These are phyloP conservation scores for Microplitis deprimator DNA, from an alignment of 2,888 invertebrate species.

Conservation along the genomic window DNA sequence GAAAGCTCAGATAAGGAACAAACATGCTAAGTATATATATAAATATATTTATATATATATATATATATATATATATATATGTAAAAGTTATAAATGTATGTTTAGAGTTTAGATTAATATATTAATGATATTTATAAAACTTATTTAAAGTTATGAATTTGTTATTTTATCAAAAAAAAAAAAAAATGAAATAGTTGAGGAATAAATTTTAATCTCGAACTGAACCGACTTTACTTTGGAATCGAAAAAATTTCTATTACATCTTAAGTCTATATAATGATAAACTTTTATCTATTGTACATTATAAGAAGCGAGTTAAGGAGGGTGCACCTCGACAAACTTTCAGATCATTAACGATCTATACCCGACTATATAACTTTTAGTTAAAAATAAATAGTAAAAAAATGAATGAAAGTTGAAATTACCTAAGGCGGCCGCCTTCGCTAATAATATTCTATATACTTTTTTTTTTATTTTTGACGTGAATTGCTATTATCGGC, in stretches of 20 bases:
- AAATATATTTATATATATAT: not conserved
- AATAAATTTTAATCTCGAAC: conserved; percentile 15
- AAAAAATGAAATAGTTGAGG: not conserved
- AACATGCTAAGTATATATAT: not conserved
- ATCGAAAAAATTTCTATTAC: not conserved
- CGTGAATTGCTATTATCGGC: conserved; percentile 15
- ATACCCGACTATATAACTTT: not conserved
- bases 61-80: not conserved
- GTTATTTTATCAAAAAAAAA: not conserved
- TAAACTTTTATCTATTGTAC: not conserved
- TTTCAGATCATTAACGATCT: not conserved
- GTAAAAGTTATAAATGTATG: not conserved
- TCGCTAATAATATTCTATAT: not conserved
- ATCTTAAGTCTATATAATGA: not conserved
- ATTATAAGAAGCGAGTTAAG: not conserved
- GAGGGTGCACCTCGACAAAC: not conserved
- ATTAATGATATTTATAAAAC: too few relatives aligned
- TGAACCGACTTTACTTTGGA: not conserved
- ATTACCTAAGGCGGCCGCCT: conserved; percentile 16
- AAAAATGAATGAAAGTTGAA: conserved; percentile 8
- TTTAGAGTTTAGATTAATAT: too few relatives aligned
- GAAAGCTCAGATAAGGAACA: not conserved
- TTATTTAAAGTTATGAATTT: too few relatives aligned
- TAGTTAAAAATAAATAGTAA: not conserved
- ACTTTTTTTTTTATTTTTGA: not conserved